Evolutionary conservation across 1,140 invertebrate genomes (phyloP).

Genomic region (Monochamus saltuarius): DNA sequence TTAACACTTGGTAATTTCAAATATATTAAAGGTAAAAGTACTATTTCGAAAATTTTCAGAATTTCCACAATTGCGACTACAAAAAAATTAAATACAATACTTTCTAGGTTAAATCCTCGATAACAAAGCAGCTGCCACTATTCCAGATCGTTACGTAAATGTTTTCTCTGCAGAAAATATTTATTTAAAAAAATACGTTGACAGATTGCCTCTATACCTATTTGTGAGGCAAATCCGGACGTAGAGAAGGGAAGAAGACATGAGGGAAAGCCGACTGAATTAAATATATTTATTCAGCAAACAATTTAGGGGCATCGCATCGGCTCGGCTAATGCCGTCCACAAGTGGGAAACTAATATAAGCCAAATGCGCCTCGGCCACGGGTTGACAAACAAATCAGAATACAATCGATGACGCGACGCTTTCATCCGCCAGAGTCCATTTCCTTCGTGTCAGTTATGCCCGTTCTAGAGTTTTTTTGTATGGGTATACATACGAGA

Average conservation of each 20-base stretch:
- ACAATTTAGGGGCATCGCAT: not conserved
- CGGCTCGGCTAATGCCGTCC: not conserved
- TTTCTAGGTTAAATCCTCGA: too few relatives aligned
- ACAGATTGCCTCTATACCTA: too few relatives aligned
- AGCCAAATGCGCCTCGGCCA: conserved; percentile 1
- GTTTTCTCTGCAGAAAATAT: not conserved
- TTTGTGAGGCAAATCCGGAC: too few relatives aligned
- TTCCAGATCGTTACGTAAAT: not conserved
- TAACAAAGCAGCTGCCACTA: too few relatives aligned
- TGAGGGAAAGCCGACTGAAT: not conserved
- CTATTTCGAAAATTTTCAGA: too few relatives aligned
- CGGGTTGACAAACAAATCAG: conserved; percentile 6
- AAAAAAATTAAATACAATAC: too few relatives aligned
- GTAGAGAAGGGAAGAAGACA: not conserved
- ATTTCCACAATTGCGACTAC: too few relatives aligned
- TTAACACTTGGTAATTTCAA: too few relatives aligned
- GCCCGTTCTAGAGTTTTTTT: not conserved
- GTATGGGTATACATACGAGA: too few relatives aligned
- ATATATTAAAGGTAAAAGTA: too few relatives aligned
- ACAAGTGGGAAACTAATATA: conserved; percentile 15
- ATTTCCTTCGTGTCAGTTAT: conserved; percentile 1
- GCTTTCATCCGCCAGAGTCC: not conserved
- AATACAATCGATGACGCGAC: conserved; percentile 6
- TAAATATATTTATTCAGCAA: not conserved
- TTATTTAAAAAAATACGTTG: not conserved